Base-by-base conservation (phyloP, 2,888 invertebrate species). In the Sesia bembeciformis region DNA sequence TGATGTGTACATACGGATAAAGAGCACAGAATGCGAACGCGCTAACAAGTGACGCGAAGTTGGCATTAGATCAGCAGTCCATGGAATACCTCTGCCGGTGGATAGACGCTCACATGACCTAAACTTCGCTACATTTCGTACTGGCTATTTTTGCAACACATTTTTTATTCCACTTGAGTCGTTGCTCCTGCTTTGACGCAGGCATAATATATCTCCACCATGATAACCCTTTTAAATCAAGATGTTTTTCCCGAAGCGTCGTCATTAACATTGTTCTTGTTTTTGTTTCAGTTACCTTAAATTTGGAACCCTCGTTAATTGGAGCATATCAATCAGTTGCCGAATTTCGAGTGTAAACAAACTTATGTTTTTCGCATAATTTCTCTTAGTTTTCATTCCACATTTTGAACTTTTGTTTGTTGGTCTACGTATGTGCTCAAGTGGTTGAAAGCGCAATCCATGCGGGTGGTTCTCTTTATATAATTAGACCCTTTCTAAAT, bases 401-500 rank as follows among this genome's bases (percentile, higher is more conserved):
- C 79, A 87, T 86, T 84, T 79, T 70, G 81, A 76, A 80, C 75
- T 81, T 84, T 78, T 67, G 79, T 84, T 81, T 77, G 67, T 70
- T 68, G 66, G 78, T 74, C 72, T 76, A 74, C 81, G 84, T 70
- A 89, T 89, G 88, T 78, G 80, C 76, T 76, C 82, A 68, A 78
- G 84, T 76, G 85, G 81, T 84, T 89, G 84, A 88, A 86, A 84
- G 68, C 83, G 78, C 76, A 75, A 79, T 86, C 87, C 78, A 89
- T 88, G 89, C 84, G 84, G 83, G 78, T 81, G 72, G 79, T 74
- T 83, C 78, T 74, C 70, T 76, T 79, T 70, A 84, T 81, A 84
- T 88, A 88, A 87, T 89, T 83, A 87, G 85, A 89, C 89, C 81
- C 78, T 87, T 87, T 87, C 80, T 73, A 80, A 88, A 84, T 67